Evolutionary conservation across 1,140 invertebrate species (phyloP).

Genomic region (Habropoda laboriosa): DNA sequence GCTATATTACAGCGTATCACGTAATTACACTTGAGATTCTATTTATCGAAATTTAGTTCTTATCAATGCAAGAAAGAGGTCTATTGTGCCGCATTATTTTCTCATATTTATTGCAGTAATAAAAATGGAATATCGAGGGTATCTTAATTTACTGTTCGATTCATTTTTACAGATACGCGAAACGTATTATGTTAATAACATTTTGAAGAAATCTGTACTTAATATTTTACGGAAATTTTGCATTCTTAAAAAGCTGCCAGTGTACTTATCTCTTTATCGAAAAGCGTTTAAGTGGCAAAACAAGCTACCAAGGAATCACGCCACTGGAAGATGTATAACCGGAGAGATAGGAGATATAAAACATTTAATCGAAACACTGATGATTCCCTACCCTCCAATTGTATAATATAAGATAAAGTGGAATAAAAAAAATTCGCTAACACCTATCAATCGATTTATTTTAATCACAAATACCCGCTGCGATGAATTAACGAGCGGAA

Average conservation of each 20-base stretch:
- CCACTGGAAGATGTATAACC: no score
- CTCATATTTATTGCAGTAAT: not conserved
- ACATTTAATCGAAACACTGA: not conserved
- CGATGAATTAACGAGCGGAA: not conserved
- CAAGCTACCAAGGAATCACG: not conserved
- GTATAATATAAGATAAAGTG: not conserved
- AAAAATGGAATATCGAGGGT: not conserved
- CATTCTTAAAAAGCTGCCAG: not conserved
- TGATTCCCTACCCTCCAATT: not conserved
- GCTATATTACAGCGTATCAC: no score
- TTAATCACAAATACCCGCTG: no score
- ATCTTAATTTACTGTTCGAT: not conserved
- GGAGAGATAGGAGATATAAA: not conserved
- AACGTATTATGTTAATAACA: not conserved
- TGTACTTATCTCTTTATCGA: constrained; percentile 7
- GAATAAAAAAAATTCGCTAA: not conserved
- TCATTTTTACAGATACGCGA: not conserved
- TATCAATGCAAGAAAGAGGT: not conserved
- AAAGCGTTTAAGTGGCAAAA: not conserved
- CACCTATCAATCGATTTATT: not conserved
- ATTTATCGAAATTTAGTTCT: not conserved
- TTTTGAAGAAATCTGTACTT: not conserved
- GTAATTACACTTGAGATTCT: not conserved
- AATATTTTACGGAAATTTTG: not conserved
- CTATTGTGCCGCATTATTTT: not conserved